Base-by-base conservation (phyloP, 92 coral and sea anemone genomes). In the Chrysogorgia sp. region DNA sequence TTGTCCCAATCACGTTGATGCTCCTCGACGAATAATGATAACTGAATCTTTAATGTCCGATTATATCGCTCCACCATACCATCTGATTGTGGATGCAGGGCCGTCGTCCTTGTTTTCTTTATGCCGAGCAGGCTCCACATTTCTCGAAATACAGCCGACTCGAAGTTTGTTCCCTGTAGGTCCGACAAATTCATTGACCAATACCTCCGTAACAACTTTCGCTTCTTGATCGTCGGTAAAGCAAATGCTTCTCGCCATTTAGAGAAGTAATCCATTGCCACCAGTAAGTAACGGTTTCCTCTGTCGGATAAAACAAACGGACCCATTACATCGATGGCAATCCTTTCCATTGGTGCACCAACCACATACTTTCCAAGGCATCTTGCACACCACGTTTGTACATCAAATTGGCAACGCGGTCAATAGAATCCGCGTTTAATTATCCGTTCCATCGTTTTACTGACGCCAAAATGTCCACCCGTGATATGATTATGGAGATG, bases 31-130 rank as follows among this genome's bases (percentile, higher is more conserved):
- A n/a, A n/a, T n/a, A n/a, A n/a, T n/a, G n/a, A n/a, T n/a, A n/a
- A n/a, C n/a, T n/a, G n/a, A 48, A 55, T 60, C 19, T 52, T 65
- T 40, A 81, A 45, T 6, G 86, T 66, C 56, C 49, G 55, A 32
- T 75, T 81, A 31, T 58, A 75, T 10, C 86, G 58, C 15, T 80
- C 83, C 28, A 86, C 86, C 70, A 81, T 67, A 0, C 86, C 89
- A 57, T 85, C 80, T 14, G 89, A 80, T 45, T 71, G 85, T 14
- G 85, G 85, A 22, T 85, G 85, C 2, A 80, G 40, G 19, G 53
- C n/a, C n/a, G n/a, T n/a, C n/a, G n/a, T n/a, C n/a, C n/a, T n/a
- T n/a, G n/a, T n/a, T n/a, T n/a, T n/a, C n/a, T n/a, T n/a, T n/a
- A n/a, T n/a, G n/a, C n/a, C n/a, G n/a, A n/a, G n/a, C n/a, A n/a